These are phyloP conservation scores for Axea sp. DNA, from an alignment of 2,888 invertebrate species.

Conservation along the genomic window DNA sequence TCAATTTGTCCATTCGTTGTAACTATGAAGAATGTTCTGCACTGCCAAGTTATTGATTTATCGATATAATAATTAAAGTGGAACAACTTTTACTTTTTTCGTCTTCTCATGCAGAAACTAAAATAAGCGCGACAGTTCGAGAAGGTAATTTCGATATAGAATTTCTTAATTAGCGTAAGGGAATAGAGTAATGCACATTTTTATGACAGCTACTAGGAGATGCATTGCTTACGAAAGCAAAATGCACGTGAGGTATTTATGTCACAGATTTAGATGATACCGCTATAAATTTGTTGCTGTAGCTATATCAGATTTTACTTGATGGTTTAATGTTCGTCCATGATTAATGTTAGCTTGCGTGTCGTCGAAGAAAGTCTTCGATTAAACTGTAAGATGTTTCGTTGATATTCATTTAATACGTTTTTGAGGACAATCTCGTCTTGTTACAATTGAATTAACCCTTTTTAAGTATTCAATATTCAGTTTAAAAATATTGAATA, in stretches of 20 bases:
- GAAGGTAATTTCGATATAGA: slow-evolving; percentile 9
- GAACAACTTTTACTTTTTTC: slow-evolving; percentile 37
- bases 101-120: too few relatives aligned
- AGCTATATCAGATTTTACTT: slow-evolving; percentile 9
- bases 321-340: slow-evolving; percentile 16
- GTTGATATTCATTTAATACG: too few relatives aligned
- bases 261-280: slow-evolving; percentile 18
- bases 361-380: background rate
- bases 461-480: too few relatives aligned
- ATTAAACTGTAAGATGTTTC: slow-evolving; percentile 2
- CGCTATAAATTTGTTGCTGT: slow-evolving; percentile 12
- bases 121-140: background rate
- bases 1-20: slow-evolving; percentile 31
- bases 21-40: slow-evolving; percentile 43
- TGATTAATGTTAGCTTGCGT: slow-evolving; percentile 12
- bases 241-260: slow-evolving; percentile 10
- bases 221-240: slow-evolving; percentile 10
- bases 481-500: too few relatives aligned
- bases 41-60: slow-evolving; percentile 37
- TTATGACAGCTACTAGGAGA: background rate
- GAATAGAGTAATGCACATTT: slow-evolving; percentile 14
- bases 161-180: slow-evolving; percentile 13
- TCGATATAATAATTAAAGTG: slow-evolving; percentile 58
- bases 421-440: too few relatives aligned
- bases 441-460: too few relatives aligned